Evolutionary conservation across 2,113 vertebrate genomes (phyloP), one percentile per base, ranked within the genome.

Genomic region (Thunnus thynnus): DNA sequence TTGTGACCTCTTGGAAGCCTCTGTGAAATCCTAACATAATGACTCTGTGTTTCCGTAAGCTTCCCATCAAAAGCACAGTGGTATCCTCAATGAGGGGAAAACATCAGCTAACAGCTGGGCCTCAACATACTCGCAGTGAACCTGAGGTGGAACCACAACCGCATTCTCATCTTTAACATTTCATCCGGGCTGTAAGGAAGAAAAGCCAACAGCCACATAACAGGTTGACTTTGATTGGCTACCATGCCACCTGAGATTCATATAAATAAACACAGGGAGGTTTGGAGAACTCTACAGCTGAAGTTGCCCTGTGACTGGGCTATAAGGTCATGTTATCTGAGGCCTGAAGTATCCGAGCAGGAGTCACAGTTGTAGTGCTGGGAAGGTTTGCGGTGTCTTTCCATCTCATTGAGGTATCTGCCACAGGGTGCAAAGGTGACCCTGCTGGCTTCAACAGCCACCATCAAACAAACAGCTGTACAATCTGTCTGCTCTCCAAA

Each of bases 111-210:
- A 86, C 88, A 91, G 86, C 80, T 87, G 86, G 82, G 72, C 73
- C 93, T 88, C 90, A 84, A 54, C 75, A 66, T 62, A 75, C 83
- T 90, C 68, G 69, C 82, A 79, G 74, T 76, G 76, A 94, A 89
- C 89, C 85, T 84, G 85, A 89, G 87, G 89, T 90, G 86, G 90
- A 93, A 90, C 93, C 91, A 84, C 88, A 92, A 91, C 90, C 89
- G 47, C 93, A 89, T 78, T 83, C 67, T 83, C 85, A 88, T 86
- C 85, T 90, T 87, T 79, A 82, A 86, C 87, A 82, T 90, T 86
- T 87, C 73, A 76, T 66, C 82, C 27, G 12, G 72, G 55, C 62
- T 71, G 48, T 61, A 63, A 77, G 84, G 69, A 61, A 68, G 77
- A 72, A 76, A 87, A 80, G 69, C 88, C 87, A 85, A 61, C 27